phyloP scores from a whole-genome alignment of 2,113 vertebrate species.

The Okapia johnstoni region DNA sequence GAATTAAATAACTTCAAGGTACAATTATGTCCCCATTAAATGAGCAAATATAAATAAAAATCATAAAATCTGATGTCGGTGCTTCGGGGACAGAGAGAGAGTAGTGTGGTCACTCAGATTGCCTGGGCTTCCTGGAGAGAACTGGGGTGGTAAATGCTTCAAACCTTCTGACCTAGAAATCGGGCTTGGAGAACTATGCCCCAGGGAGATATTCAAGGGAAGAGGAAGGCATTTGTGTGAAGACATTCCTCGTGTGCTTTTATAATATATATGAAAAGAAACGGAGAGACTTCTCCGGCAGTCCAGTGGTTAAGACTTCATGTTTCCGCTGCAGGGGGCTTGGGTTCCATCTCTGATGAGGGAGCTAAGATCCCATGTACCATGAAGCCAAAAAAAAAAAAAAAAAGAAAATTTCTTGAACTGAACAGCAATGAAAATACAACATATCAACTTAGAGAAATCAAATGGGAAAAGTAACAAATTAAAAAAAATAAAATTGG shows the following conservation, averaged over 20 bases:
- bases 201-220: background rate
- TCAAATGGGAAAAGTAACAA: background rate
- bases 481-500: background rate
- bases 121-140: background rate
- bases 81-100: background rate
- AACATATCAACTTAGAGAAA: background rate
- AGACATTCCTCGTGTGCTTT: background rate
- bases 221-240: background rate
- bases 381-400: background rate
- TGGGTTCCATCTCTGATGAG: background rate
- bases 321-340: background rate
- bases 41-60: slow-evolving; percentile 55
- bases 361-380: background rate
- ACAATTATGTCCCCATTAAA: slow-evolving; percentile 39
- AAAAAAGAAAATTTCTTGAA: background rate
- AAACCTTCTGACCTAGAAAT: slow-evolving; percentile 49
- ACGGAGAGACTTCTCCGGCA: background rate
- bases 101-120: background rate
- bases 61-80: background rate
- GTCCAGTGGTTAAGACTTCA: background rate
- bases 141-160: background rate
- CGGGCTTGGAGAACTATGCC: background rate
- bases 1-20: slow-evolving; percentile 56
- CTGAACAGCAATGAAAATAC: background rate
- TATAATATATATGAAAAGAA: background rate